phyloP scores from a whole-genome alignment of 1,140 invertebrate genomes.

The Drosophila gunungcola region DNA sequence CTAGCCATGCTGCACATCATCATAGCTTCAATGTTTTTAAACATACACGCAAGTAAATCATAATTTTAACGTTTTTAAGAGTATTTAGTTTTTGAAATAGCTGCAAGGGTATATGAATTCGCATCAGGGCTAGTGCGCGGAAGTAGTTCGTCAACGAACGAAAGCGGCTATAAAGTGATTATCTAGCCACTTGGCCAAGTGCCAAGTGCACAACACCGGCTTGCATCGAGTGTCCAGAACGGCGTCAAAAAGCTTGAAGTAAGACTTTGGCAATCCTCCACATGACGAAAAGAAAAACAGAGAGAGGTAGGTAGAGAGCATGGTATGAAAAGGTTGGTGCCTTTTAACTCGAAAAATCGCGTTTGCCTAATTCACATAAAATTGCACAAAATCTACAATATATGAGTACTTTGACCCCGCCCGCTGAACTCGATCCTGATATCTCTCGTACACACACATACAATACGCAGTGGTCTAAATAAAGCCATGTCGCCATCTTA shows the following conservation, averaged over 20 bases:
- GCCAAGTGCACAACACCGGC: neutral
- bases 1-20: too few species aligned
- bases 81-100: too few species aligned
- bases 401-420: constrained; percentile 39
- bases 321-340: neutral
- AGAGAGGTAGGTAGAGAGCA: neutral
- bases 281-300: neutral
- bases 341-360: neutral
- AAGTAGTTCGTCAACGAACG: neutral
- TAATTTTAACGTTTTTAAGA: too few species aligned
- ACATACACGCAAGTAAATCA: too few species aligned
- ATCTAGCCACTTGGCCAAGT: constrained; percentile 6
- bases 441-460: neutral
- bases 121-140: neutral
- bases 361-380: constrained; percentile 48
- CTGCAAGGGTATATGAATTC: too few species aligned
- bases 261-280: constrained; percentile 4
- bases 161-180: constrained; percentile 3
- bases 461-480: constrained; percentile 7
- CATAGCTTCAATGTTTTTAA: too few species aligned
- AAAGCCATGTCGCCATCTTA: constrained; percentile 26
- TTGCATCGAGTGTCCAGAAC: neutral
- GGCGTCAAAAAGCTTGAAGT: neutral
- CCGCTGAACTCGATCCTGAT: neutral
- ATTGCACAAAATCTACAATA: constrained; percentile 33